Conservation (phyloP, 2,888 invertebrate genomes). For the Merodon equestris region DNA sequence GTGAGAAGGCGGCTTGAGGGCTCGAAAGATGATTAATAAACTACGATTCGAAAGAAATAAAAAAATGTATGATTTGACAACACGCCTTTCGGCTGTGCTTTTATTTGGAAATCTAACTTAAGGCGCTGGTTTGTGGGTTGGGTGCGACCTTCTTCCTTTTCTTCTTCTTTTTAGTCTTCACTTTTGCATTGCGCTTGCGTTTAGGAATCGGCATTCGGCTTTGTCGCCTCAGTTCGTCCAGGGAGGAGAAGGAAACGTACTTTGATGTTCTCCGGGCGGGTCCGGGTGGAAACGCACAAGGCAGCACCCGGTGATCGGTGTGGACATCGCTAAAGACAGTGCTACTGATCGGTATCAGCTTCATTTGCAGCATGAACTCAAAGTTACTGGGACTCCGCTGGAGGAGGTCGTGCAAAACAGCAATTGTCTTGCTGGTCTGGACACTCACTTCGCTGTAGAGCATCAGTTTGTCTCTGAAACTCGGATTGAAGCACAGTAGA, state of each 20-base stretch:
- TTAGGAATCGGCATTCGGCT: neutral
- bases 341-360: constrained; percentile 72
- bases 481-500: constrained; percentile 72
- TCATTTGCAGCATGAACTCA: constrained; percentile 71
- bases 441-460: constrained; percentile 71
- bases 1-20: constrained; percentile 7
- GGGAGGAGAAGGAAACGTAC: neutral
- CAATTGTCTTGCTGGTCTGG: constrained; percentile 67
- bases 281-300: constrained; percentile 71
- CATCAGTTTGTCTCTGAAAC: constrained; percentile 73
- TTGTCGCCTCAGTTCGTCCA: constrained; percentile 35
- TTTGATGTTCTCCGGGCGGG: constrained; percentile 4
- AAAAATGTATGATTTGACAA: constrained; percentile 5
- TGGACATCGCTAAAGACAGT: constrained; percentile 72
- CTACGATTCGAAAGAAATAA: constrained; percentile 6
- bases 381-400: constrained; percentile 69
- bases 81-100: too few species aligned
- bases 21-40: neutral
- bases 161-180: neutral
- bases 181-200: neutral
- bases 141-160: neutral
- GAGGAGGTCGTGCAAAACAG: constrained; percentile 71
- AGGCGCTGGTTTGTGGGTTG: too few species aligned
- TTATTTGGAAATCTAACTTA: too few species aligned
- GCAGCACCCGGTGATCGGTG: constrained; percentile 70